Evolutionary conservation across 1,140 invertebrate genomes (phyloP).

Genomic region (Myzus persicae): DNA sequence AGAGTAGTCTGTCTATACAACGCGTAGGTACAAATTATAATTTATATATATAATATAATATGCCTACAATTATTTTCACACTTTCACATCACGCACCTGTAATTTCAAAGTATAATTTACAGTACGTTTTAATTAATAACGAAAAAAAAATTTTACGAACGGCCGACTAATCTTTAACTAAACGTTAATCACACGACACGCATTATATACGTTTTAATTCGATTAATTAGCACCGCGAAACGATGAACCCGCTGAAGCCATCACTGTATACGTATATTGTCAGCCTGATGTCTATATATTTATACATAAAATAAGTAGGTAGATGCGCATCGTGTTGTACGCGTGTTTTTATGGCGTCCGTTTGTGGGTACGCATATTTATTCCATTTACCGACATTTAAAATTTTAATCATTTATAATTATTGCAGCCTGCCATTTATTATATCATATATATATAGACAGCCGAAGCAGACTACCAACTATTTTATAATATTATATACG

Average conservation of each 20-base stretch:
- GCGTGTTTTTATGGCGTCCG: neutral
- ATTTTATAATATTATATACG: neutral
- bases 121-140: neutral
- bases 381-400: neutral
- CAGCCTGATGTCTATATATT: no score
- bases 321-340: neutral
- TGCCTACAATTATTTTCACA: slow-evolving; percentile 6
- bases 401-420: neutral
- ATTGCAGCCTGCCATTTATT: neutral
- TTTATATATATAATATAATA: neutral
- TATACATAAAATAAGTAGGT: neutral
- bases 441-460: no score
- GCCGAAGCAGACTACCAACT: neutral
- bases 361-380: neutral
- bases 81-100: neutral
- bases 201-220: neutral
- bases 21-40: neutral
- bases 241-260: neutral
- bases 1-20: neutral
- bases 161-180: neutral
- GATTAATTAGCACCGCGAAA: neutral
- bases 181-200: neutral
- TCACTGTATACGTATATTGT: neutral
- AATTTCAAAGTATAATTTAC: neutral
- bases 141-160: neutral